Percentiles rank a stretch among this genome's conserved stretches.
phyloP scores from a whole-genome alignment of 2,888 invertebrate genomes.

The Teleogryllus oceanicus region DNA sequence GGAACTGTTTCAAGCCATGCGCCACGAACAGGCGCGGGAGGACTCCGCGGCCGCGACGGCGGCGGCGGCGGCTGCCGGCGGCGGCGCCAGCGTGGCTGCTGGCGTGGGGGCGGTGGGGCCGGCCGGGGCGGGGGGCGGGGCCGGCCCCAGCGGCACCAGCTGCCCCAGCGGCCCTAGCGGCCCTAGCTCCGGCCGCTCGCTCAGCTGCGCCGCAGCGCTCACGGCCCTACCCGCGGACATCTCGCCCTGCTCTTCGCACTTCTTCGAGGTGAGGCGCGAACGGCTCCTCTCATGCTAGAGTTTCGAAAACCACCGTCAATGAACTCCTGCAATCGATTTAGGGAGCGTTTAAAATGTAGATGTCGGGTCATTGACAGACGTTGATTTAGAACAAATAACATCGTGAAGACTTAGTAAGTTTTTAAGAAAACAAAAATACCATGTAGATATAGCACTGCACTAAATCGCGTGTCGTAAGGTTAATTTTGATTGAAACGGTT shows the following conservation, averaged over 20 bases:
- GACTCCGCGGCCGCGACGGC: slow-evolving; percentile 34
- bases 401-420: no score
- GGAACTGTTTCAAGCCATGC: slow-evolving; percentile 69
- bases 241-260: slow-evolving; percentile 82
- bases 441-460: no score
- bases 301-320: neutral
- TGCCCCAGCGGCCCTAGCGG: slow-evolving; percentile 1
- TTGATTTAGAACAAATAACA: no score
- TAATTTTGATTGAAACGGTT: no score
- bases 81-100: slow-evolving; percentile 27
- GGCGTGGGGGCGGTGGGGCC: neutral
- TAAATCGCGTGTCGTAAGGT: no score
- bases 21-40: slow-evolving; percentile 54
- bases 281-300: neutral
- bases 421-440: no score
- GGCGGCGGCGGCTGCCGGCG: slow-evolving; percentile 29
- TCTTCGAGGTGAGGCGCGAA: slow-evolving; percentile 66
- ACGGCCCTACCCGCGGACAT: slow-evolving; percentile 73
- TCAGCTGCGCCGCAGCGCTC: slow-evolving; percentile 62
- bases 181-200: slow-evolving; percentile 45
- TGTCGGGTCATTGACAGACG: no score
- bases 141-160: slow-evolving; percentile 12
- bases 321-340: neutral
- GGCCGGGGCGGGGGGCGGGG: neutral
- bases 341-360: no score